Evolutionary conservation across 2,888 invertebrate species (phyloP).

Genomic region (Pardosa pseudoannulata): DNA sequence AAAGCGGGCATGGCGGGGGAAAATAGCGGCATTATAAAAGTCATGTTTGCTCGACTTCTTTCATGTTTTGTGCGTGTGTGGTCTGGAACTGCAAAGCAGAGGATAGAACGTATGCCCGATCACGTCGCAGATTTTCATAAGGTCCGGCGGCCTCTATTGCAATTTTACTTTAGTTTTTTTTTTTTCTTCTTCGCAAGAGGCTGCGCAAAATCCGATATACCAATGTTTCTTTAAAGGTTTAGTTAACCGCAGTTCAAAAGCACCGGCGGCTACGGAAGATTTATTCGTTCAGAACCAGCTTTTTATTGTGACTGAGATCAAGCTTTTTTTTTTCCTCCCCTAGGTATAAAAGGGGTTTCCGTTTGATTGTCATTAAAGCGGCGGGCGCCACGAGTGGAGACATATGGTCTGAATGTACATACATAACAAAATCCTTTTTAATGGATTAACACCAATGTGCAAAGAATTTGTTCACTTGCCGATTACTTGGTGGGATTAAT

Average conservation of each 20-base stretch:
- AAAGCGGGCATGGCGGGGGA: constrained; percentile 8
- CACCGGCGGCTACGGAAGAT: neutral
- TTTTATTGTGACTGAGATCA: too few species aligned
- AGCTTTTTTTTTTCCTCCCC: too few species aligned
- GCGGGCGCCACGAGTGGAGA: too few species aligned
- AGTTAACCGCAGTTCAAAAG: neutral
- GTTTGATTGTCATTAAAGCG: too few species aligned
- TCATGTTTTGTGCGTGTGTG: neutral
- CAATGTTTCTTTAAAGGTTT: constrained; percentile 12
- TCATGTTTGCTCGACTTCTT: constrained; percentile 24
- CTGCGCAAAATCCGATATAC: neutral
- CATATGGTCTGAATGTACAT: too few species aligned
- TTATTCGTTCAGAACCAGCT: too few species aligned
- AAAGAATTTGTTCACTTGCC: too few species aligned
- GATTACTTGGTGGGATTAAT: too few species aligned
- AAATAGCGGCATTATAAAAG: constrained; percentile 20
- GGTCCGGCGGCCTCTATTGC: too few species aligned
- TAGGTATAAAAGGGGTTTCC: too few species aligned
- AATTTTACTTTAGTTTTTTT: neutral
- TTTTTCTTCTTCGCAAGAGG: neutral
- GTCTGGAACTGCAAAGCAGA: constrained; percentile 4
- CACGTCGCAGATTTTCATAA: constrained; percentile 29
- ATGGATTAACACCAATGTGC: too few species aligned
- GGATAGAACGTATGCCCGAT: constrained; percentile 54
- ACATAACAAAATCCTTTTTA: too few species aligned